Percentiles rank a stretch among this genome's conserved stretches.
phyloP scores from a whole-genome alignment of 53 echinoderm and acorn worm genomes.

The Henricia sp. region DNA sequence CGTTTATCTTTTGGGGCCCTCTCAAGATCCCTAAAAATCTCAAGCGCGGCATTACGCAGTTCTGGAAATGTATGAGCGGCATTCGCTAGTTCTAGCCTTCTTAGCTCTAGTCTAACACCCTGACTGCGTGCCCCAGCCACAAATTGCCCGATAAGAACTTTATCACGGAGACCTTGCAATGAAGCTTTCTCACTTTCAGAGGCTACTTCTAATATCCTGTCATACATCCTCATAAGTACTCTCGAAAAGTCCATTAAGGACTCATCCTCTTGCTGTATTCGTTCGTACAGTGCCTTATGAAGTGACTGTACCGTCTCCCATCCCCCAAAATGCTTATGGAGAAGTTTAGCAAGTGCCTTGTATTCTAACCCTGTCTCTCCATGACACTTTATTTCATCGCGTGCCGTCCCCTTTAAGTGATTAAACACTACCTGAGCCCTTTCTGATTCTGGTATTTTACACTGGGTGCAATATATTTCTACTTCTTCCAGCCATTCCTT shows the following conservation, averaged over 20 bases:
- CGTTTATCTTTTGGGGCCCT: neutral
- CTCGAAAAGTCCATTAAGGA: conserved; percentile 10
- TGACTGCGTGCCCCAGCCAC: conserved; percentile 32
- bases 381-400: conserved; percentile 30
- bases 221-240: conserved; percentile 13
- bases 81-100: no score
- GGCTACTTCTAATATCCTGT: neutral
- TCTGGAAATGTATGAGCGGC: neutral
- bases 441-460: conserved; percentile 1
- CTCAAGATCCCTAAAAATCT: neutral
- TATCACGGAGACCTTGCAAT: neutral
- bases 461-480: conserved; percentile 25
- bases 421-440: conserved; percentile 29
- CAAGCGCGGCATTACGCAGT: neutral
- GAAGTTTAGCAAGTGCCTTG: neutral
- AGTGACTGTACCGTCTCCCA: conserved; percentile 12
- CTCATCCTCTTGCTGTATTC: neutral
- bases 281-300: conserved; percentile 18
- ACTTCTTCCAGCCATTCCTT: conserved; percentile 35
- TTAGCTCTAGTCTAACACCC: neutral
- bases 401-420: conserved; percentile 19
- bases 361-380: neutral
- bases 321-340: conserved; percentile 7
- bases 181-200: neutral
- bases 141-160: conserved; percentile 1